These are phyloP conservation scores for Clarias laeviceps DNA, from an alignment of 2,797 vertebrate species.

Conservation along the genomic window DNA sequence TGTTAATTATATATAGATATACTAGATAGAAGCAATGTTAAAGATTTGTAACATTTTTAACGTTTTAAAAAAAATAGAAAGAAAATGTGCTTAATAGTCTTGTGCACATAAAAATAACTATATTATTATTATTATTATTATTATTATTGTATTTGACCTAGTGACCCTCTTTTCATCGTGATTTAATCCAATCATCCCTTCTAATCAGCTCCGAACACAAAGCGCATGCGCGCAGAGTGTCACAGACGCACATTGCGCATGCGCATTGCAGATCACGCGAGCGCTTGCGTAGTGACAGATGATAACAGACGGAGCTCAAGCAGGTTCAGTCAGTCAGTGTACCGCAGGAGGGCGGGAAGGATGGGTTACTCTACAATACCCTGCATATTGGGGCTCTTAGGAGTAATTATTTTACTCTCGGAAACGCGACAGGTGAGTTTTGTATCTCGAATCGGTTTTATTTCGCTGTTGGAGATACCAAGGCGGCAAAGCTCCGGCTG, in stretches of 20 bases:
- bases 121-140: too few relatives aligned
- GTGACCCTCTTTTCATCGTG: background rate
- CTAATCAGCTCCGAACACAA: background rate
- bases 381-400: conserved; percentile 16
- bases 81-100: background rate
- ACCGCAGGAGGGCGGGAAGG: background rate
- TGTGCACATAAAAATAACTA: background rate
- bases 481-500: too few relatives aligned
- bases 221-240: background rate
- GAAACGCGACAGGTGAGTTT: conserved; percentile 29
- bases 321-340: background rate
- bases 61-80: too few relatives aligned
- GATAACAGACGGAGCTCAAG: background rate
- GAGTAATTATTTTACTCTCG: conserved; percentile 23
- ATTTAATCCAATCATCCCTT: background rate
- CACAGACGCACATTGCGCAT: background rate
- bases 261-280: background rate
- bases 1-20: background rate
- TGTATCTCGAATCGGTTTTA: background rate
- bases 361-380: conserved; percentile 29
- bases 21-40: too few relatives aligned
- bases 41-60: too few relatives aligned
- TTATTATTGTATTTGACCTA: background rate
- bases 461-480: background rate
- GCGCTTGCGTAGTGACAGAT: background rate